These are phyloP conservation scores for Athalia rosae DNA, from an alignment of 2,888 invertebrate species.

Conservation along the genomic window DNA sequence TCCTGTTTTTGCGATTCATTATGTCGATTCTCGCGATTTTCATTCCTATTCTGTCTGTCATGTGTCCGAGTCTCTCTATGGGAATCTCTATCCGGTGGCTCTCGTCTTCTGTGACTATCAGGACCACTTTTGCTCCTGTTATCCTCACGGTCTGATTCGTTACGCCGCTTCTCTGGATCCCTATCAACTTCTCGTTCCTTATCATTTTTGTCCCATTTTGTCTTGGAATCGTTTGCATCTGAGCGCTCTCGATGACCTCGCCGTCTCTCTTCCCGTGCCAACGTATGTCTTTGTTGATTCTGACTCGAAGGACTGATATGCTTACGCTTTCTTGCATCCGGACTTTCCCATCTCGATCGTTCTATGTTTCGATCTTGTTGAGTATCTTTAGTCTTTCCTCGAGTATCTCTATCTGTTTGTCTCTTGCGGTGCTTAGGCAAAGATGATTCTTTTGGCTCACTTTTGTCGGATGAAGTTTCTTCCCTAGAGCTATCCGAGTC, in stretches of 20 bases:
- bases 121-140: neutral
- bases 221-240: neutral
- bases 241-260: constrained; percentile 20
- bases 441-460: constrained; percentile 15
- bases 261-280: constrained; percentile 5
- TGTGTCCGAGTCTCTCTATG: neutral
- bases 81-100: neutral
- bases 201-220: constrained; percentile 41
- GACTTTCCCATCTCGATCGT: constrained; percentile 41
- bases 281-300: neutral
- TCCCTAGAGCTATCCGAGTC: constrained; percentile 23
- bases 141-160: neutral
- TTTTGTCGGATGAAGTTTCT: constrained; percentile 8
- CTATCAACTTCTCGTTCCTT: constrained; percentile 52
- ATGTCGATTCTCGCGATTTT: constrained; percentile 42
- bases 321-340: constrained; percentile 17
- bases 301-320: constrained; percentile 26
- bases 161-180: constrained; percentile 37
- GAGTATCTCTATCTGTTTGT: neutral
- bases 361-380: constrained; percentile 17
- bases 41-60: constrained; percentile 1
- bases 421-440: constrained; percentile 27
- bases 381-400: neutral
- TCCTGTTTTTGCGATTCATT: constrained; percentile 13
- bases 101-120: neutral